Evolutionary conservation across 2,888 invertebrate genomes (phyloP).

Genomic region (Glomeris marginata): DNA sequence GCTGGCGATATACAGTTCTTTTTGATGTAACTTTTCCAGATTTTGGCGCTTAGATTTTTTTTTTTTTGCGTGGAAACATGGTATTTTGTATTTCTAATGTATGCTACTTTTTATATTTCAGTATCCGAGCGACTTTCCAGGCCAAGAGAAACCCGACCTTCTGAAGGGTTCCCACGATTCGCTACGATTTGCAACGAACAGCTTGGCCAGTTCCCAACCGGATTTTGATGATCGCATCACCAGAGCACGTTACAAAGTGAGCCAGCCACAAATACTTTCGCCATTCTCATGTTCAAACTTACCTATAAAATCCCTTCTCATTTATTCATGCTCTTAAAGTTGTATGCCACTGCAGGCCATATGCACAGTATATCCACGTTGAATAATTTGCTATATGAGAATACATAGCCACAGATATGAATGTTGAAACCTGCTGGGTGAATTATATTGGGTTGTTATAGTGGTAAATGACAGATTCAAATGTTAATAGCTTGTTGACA

Average conservation of each 20-base stretch:
- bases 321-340: not conserved
- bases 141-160: slow-evolving; percentile 59
- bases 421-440: no score
- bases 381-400: not conserved
- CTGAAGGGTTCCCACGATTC: slow-evolving; percentile 59
- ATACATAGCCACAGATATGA: not conserved
- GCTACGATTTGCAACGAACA: slow-evolving; percentile 35
- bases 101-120: no score
- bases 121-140: slow-evolving; percentile 11
- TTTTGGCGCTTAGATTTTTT: not conserved
- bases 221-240: slow-evolving; percentile 42
- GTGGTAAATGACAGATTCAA: no score
- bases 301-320: not conserved
- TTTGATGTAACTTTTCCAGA: no score
- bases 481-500: no score
- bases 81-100: no score
- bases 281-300: not conserved
- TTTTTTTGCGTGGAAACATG: not conserved
- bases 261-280: slow-evolving; percentile 22
- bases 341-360: not conserved
- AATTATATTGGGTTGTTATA: no score
- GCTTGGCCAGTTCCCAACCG: slow-evolving; percentile 41
- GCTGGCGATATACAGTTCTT: no score
- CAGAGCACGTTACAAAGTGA: slow-evolving; percentile 68
- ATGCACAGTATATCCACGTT: not conserved